Evolutionary conservation across 1,140 invertebrate species (phyloP).

Genomic region (Samia ricini): DNA sequence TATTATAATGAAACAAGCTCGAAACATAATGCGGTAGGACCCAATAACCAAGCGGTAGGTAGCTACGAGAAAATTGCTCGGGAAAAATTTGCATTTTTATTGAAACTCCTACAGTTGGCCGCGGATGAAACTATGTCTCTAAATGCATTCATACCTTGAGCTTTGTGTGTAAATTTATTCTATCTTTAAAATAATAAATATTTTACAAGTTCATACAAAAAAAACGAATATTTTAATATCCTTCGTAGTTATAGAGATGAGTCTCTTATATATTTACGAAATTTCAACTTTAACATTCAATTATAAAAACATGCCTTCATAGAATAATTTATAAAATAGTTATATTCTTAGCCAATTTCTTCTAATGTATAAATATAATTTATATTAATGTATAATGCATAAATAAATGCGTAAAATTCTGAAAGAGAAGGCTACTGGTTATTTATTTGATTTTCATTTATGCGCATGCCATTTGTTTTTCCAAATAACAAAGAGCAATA

Average conservation of each 20-base stretch:
- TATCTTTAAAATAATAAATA: background rate
- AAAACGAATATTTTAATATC: no score
- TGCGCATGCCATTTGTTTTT: background rate
- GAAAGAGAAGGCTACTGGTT: no score
- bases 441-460: background rate
- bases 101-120: conserved; percentile 69
- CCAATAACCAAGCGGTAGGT: conserved; percentile 50
- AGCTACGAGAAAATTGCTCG: conserved; percentile 64
- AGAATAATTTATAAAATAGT: no score
- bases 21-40: conserved; percentile 52
- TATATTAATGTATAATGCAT: no score
- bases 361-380: no score
- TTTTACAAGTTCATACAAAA: background rate
- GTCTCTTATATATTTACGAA: no score
- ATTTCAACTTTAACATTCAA: no score
- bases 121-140: conserved; percentile 65
- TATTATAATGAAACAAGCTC: conserved; percentile 42
- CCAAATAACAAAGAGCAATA: background rate
- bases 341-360: no score
- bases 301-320: no score
- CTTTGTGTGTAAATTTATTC: conserved; percentile 38
- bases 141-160: conserved; percentile 58
- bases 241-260: no score
- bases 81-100: conserved; percentile 74
- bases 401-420: no score